Evolutionary conservation across 2,113 vertebrate species (phyloP), one percentile per base, ranked within the genome.

Genomic region (Mesoclemmys tuberculata): DNA sequence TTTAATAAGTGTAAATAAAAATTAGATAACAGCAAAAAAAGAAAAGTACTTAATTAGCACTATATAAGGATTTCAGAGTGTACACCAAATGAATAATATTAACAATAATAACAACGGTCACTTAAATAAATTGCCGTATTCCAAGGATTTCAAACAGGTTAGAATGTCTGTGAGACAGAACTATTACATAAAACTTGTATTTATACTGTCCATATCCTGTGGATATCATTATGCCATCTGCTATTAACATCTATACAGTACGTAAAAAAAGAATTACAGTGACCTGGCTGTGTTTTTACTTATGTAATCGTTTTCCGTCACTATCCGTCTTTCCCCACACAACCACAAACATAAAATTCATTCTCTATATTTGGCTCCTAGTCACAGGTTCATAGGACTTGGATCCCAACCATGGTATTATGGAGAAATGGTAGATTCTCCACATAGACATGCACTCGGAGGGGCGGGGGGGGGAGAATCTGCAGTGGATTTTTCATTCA

Each of bases 161-260:
- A 90, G 38, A 93, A 74, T 84, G 86, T 35, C 51, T 11, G 38
- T 51, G 27, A 81, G 41, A 93, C 19, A 68, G n/a, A 85, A 90
- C 1, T 51, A 58, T 51, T 89, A 84, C 4, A 22, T 85, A 86
- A 14, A 85, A 52, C 21, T 9, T 78, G 80, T 82, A 2, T 5
- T 44, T 11, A 2, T 48, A 77, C 6, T 13, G 68, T 82, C 80
- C 38, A 48, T 41, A 61, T 61, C 12, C 29, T 61, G 29, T 68
- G 9, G 64, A n/a, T 68, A 21, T 38, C 35, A n/a, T 35, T 68
- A 19, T 68, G 58, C 31, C 58, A 91, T 84, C 46, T 68, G 48
- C 10, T 78, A 82, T 27, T 56, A 91, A 8, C 80, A 29, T 1
- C 82, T 18, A 38, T 87, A 8, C 4, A 21, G 64, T 38, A 68